A percentile compares a stretch with the other conserved stretches of the same genome.
phyloP scores from a whole-genome alignment of 2,888 invertebrate species.

The Gastracanthus pulcherrimus region DNA sequence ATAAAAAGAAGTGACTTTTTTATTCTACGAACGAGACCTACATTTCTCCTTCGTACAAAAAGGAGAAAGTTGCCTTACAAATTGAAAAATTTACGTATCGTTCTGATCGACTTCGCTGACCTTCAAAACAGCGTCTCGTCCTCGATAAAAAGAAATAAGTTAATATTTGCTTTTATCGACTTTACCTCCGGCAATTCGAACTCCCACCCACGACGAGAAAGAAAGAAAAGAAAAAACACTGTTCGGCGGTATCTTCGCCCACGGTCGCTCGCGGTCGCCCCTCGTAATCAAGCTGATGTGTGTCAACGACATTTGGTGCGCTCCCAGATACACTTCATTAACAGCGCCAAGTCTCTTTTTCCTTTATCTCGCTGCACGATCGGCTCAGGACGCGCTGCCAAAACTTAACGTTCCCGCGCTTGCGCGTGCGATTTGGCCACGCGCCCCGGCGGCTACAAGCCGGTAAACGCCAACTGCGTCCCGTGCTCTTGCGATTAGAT shows the following conservation, averaged over 20 bases:
- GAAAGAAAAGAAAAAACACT: neutral
- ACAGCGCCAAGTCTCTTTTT: neutral
- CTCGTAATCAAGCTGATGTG: neutral
- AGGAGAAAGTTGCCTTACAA: too few species aligned
- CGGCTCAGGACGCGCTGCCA: constrained; percentile 22
- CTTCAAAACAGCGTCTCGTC: neutral
- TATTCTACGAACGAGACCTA: too few species aligned
- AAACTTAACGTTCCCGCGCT: constrained; percentile 7
- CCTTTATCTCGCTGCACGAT: neutral
- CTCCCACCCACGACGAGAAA: too few species aligned
- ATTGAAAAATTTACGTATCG: too few species aligned
- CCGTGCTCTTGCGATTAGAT: constrained; percentile 29
- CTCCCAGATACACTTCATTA: constrained; percentile 27
- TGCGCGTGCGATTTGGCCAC: constrained; percentile 37
- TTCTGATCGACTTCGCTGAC: neutral
- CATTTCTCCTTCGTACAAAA: too few species aligned
- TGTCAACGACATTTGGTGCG: constrained; percentile 3
- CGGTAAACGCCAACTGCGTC: constrained; percentile 33
- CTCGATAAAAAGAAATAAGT: neutral
- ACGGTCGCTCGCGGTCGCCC: neutral
- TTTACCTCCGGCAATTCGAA: neutral
- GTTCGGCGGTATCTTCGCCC: neutral
- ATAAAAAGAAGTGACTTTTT: too few species aligned
- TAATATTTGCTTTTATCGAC: neutral
- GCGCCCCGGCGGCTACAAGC: constrained; percentile 34